These are phyloP conservation scores for Acanthoscelides obtectus DNA, from an alignment of 2,888 invertebrate species.

Conservation along the genomic window DNA sequence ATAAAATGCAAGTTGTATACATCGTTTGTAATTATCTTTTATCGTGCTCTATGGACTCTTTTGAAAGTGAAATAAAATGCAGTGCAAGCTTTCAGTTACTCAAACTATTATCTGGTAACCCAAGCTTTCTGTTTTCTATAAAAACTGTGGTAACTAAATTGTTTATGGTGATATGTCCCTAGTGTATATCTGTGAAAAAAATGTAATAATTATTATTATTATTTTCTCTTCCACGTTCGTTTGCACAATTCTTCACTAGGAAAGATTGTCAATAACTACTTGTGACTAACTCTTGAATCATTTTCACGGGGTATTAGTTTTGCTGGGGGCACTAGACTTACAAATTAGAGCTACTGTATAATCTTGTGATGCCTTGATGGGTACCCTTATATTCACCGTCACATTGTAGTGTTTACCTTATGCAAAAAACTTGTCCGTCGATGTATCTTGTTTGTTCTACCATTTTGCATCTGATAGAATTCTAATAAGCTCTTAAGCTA, in stretches of 20 bases:
- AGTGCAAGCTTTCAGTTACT: too few relatives aligned
- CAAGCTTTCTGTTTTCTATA: too few relatives aligned
- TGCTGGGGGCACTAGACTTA: background rate
- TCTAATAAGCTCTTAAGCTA: background rate
- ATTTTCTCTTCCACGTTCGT: background rate
- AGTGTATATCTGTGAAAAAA: too few relatives aligned
- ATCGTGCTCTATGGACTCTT: too few relatives aligned
- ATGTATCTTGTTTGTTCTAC: background rate
- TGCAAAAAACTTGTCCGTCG: constrained; percentile 3
- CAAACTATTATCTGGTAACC: too few relatives aligned
- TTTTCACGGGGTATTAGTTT: background rate
- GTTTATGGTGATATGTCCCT: too few relatives aligned
- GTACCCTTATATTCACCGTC: too few relatives aligned
- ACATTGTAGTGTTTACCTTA: background rate
- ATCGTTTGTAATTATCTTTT: too few relatives aligned
- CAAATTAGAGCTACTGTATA: background rate
- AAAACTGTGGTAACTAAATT: too few relatives aligned
- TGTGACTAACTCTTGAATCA: background rate
- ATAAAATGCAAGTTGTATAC: too few relatives aligned
- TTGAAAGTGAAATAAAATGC: too few relatives aligned
- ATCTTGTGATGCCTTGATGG: background rate
- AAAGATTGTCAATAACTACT: background rate
- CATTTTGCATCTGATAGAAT: background rate
- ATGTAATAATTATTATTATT: background rate
- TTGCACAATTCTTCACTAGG: background rate